Percentiles rank a stretch among this genome's conserved stretches.
These are phyloP conservation scores for Tromatobia lineatoria DNA, from an alignment of 2,888 invertebrate genomes.

Conservation along the genomic window DNA sequence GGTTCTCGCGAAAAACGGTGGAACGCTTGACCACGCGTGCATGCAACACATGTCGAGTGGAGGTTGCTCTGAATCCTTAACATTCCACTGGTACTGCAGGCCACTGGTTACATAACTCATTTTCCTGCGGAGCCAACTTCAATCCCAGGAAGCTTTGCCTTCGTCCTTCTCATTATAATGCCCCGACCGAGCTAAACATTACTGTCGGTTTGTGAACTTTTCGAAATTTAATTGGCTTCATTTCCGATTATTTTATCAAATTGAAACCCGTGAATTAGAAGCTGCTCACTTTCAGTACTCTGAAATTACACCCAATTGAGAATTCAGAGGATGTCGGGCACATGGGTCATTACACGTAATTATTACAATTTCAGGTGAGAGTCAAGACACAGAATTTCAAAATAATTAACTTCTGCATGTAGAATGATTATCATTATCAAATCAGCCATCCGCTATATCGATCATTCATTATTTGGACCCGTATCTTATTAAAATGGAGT, in stretches of 20 bases:
- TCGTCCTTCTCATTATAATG: conserved; percentile 33
- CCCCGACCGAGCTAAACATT: conserved; percentile 13
- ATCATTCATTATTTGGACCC: too few species aligned
- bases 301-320: neutral
- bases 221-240: neutral
- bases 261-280: neutral
- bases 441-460: too few species aligned
- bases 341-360: neutral
- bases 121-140: conserved; percentile 34
- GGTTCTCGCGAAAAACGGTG: conserved; percentile 17
- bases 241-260: conserved; percentile 13
- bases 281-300: neutral
- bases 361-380: too few species aligned
- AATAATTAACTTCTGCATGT: too few species aligned
- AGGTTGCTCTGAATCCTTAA: conserved; percentile 22
- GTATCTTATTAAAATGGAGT: too few species aligned
- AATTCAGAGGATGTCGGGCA: neutral
- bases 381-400: too few species aligned
- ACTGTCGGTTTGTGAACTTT: conserved; percentile 1
- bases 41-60: conserved; percentile 28
- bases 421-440: too few species aligned
- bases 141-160: neutral
- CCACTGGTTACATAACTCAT: conserved; percentile 48
- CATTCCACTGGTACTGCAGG: conserved; percentile 19
- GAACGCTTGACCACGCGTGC: conserved; percentile 40